Evolutionary conservation across 2,888 invertebrate genomes (phyloP), one percentile per base, ranked within the genome.

Genomic region (Nowickia ferox): DNA sequence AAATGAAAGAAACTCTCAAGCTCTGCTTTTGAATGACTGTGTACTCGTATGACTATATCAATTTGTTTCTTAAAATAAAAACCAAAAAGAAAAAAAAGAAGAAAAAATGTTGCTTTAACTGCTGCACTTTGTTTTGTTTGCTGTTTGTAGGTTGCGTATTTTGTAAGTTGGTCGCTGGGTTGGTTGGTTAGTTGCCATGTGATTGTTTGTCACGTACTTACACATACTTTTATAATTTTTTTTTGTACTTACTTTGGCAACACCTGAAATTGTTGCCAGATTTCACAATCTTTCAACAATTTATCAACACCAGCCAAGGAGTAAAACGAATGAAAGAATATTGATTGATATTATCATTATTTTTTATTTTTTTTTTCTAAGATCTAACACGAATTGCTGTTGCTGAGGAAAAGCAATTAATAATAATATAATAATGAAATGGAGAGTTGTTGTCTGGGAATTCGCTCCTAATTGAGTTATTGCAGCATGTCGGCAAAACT

Each of bases 201-300:
- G 61, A 30, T 63, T 81, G 77, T 78, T 85, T 85, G 81, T 85
- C 81, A 85, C 84, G 84, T 84, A 85, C 30, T 30, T 30, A 30
- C 30, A 30, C 30, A 30, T 30, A 6, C 30, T 30, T 30, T 6
- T 30, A 6, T 30, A 74, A 81, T 63, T 57, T 40, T 74, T 55
- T 59, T 65, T 81, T 17, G 53, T 46, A 19, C 42, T 78, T 79
- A 42, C 63, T 71, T 72, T 82, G 78, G 85, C 85, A 85, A 85
- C 85, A 85, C 85, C 82, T 85, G 85, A 85, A 69, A 65, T 82
- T 81, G 59, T 82, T 78, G 85, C 85, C 78, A 85, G 78, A 85
- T 85, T 85, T 85, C 85, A 79, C 81, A 85, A 85, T 75, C n/a
- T 51, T 46, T 51, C 44, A 71, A 17, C 69, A 59, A 78, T 69